Evolutionary conservation across 1,140 invertebrate genomes (phyloP).

Genomic region (Hypothenemus hampei): DNA sequence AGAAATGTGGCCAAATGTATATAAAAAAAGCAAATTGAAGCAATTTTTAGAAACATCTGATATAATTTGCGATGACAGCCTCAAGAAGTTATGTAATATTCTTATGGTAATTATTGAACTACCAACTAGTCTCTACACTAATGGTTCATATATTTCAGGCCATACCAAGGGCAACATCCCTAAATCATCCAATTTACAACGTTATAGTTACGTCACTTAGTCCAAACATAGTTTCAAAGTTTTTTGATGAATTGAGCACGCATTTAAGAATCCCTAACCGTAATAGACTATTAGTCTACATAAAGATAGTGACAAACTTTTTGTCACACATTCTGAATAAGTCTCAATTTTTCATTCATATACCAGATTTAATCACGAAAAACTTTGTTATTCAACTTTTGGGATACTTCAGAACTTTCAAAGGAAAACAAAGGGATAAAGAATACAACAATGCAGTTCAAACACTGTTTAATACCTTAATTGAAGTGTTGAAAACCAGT

Average conservation of each 20-base stretch:
- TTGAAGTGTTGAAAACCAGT: constrained; percentile 49
- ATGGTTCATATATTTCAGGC: constrained; percentile 53
- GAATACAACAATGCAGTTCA: constrained; percentile 45
- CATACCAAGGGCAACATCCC: constrained; percentile 52
- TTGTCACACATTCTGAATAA: constrained; percentile 26
- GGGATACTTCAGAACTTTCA: constrained; percentile 51
- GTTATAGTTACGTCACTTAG: constrained; percentile 51
- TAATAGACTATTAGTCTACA: constrained; percentile 53
- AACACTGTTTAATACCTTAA: constrained; percentile 52
- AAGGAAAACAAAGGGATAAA: constrained; percentile 48
- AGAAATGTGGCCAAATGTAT: constrained; percentile 48
- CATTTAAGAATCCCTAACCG: constrained; percentile 55
- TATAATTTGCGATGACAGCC: constrained; percentile 53
- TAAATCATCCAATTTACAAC: constrained; percentile 58
- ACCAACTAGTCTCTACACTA: neutral
- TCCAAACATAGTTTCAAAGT: constrained; percentile 45
- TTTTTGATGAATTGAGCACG: constrained; percentile 55
- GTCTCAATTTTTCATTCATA: constrained; percentile 21
- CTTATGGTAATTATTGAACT: constrained; percentile 52
- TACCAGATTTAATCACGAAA: constrained; percentile 37
- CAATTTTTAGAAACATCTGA: constrained; percentile 51
- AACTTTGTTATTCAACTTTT: constrained; percentile 45
- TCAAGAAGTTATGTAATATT: constrained; percentile 51
- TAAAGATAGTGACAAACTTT: constrained; percentile 33
- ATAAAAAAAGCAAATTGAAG: constrained; percentile 51